Conservation (phyloP, 2,113 vertebrate genomes). For the Sclerurus mexicanus region DNA sequence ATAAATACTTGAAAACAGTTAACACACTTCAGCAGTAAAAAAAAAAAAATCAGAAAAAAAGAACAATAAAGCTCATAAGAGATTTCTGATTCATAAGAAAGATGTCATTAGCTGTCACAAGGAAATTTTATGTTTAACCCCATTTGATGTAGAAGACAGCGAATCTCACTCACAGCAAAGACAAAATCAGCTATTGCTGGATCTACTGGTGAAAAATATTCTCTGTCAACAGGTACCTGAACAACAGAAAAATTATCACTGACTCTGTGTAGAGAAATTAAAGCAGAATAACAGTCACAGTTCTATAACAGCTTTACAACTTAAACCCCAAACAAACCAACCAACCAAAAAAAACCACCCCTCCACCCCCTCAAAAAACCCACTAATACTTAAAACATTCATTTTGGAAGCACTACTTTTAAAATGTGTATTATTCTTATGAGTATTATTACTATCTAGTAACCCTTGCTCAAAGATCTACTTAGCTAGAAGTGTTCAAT, state of each 20-base stretch:
- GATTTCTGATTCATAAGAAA: not conserved
- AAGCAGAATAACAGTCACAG: not conserved
- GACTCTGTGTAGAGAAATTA: not conserved
- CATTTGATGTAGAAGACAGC: not conserved
- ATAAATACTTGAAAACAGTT: not conserved
- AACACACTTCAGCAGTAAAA: not conserved
- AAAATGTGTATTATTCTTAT: not conserved
- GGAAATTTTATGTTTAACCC: not conserved
- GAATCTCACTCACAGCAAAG: not conserved
- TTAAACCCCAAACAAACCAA: not conserved
- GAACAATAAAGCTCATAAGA: not conserved
- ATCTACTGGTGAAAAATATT: not conserved
- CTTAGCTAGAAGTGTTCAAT: not conserved
- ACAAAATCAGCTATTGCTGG: not conserved
- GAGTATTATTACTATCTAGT: not conserved
- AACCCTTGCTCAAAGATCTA: not conserved
- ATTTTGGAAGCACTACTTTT: not conserved
- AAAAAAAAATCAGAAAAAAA: not conserved
- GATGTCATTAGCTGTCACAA: not conserved
- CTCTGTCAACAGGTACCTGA: not conserved
- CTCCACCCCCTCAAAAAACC: accelerated
- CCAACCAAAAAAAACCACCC: not conserved
- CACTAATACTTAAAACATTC: not conserved
- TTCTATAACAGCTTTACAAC: not conserved
- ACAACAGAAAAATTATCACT: not conserved